Percentiles rank a stretch among this genome's conserved stretches.
phyloP scores from a whole-genome alignment of 2,797 vertebrate species.

The Pseudocheirus occidentalis region DNA sequence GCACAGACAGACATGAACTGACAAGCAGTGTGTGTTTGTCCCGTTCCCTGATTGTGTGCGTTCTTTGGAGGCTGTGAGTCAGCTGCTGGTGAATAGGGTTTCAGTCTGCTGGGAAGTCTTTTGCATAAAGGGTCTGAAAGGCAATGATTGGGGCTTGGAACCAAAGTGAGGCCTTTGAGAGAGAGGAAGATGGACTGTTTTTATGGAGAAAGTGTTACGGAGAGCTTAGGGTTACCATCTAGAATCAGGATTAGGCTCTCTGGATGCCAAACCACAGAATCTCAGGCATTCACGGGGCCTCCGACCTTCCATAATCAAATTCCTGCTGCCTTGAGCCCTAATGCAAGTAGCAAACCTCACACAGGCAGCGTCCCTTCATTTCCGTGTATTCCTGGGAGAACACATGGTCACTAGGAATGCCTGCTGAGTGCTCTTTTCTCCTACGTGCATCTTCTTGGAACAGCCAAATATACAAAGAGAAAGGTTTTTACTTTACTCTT shows the following conservation, averaged over 20 bases:
- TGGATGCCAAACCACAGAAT: slow-evolving; percentile 41
- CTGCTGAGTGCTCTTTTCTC: neutral
- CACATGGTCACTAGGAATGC: neutral
- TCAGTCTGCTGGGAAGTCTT: neutral
- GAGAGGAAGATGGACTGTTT: neutral
- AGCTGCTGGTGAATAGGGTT: neutral
- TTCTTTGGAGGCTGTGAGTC: slow-evolving; percentile 23
- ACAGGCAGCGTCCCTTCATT: slow-evolving; percentile 33
- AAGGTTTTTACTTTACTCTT: neutral
- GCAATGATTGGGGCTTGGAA: neutral
- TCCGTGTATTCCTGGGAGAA: fast-evolving
- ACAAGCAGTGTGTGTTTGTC: slow-evolving; percentile 63
- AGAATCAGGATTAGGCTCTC: slow-evolving; percentile 61
- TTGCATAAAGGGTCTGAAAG: neutral
- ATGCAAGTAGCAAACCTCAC: neutral
- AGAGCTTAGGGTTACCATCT: neutral
- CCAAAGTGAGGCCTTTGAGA: neutral
- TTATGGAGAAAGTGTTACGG: slow-evolving; percentile 14
- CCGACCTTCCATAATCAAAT: slow-evolving; percentile 40
- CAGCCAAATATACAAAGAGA: neutral
- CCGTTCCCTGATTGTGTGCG: slow-evolving; percentile 9
- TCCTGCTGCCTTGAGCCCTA: slow-evolving; percentile 36
- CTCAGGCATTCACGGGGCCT: slow-evolving; percentile 20
- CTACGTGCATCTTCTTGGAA: neutral
- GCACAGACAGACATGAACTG: slow-evolving; percentile 35